Evolutionary conservation across 1,140 invertebrate species (phyloP).

Genomic region (Drosophila subobscura): DNA sequence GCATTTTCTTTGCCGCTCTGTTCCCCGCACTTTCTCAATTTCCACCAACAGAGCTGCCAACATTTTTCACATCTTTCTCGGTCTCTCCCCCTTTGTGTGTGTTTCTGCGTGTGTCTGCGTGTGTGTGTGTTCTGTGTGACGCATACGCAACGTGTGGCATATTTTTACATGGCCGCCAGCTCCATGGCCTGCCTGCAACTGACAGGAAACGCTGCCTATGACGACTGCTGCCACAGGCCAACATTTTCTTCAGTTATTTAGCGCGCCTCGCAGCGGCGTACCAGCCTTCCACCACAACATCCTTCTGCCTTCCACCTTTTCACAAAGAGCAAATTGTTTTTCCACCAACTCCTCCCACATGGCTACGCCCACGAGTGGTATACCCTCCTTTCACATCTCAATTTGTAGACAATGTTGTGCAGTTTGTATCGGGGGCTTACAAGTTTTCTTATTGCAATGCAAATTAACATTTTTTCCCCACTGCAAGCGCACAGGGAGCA

Average conservation of each 20-base stretch:
- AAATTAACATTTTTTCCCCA: constrained; percentile 48
- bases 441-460: constrained; percentile 76
- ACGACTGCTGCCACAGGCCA: constrained; percentile 46
- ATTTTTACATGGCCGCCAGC: constrained; percentile 74
- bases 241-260: constrained; percentile 50
- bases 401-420: constrained; percentile 64
- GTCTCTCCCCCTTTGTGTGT: neutral
- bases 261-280: constrained; percentile 55
- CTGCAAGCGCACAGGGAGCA: neutral
- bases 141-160: constrained; percentile 76
- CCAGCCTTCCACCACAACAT: neutral
- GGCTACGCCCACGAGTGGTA: constrained; percentile 4
- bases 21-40: constrained; percentile 55
- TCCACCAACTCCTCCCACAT: constrained; percentile 12
- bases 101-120: constrained; percentile 40
- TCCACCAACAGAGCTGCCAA: constrained; percentile 40
- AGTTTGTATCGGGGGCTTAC: constrained; percentile 56
- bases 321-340: constrained; percentile 57
- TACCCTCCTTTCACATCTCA: constrained; percentile 33
- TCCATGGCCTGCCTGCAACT: constrained; percentile 51
- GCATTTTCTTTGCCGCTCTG: constrained; percentile 37
- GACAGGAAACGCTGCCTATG: constrained; percentile 71
- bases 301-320: neutral
- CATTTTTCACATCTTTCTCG: constrained; percentile 49
- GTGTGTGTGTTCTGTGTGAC: constrained; percentile 59